phyloP scores from a whole-genome alignment of 37 sponge, comb jelly and placozoan genomes.

The Petrosia ficiformis region DNA sequence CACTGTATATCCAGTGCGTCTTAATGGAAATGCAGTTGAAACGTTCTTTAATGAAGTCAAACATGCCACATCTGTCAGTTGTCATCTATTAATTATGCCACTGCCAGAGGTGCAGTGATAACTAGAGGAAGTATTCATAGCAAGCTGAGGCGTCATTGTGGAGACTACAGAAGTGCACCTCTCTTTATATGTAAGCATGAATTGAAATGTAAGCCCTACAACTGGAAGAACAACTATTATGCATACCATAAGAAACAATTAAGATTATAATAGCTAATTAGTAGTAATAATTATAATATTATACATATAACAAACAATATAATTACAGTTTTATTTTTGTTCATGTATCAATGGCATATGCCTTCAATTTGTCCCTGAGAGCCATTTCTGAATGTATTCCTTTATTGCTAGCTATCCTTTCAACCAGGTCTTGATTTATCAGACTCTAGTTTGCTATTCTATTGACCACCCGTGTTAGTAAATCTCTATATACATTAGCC shows the following conservation, averaged over 20 bases:
- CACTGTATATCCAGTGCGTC: background rate
- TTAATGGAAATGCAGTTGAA: constrained; percentile 15
- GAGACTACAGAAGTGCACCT: constrained; percentile 5
- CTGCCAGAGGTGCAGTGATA: background rate
- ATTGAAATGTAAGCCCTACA: no score
- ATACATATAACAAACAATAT: background rate
- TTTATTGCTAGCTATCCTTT: constrained; percentile 7
- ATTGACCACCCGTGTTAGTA: background rate
- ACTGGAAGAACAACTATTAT: background rate
- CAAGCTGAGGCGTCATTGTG: constrained; percentile 5
- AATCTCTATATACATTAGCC: background rate
- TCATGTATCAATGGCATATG: constrained; percentile 12
- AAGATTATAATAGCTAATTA: no score
- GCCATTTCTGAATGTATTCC: constrained; percentile 14
- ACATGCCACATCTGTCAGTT: constrained; percentile 7
- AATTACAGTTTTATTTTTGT: no score
- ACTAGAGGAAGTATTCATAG: constrained; percentile 4
- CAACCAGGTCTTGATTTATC: background rate
- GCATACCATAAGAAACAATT: background rate
- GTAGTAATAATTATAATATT: no score
- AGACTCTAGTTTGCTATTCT: constrained; percentile 2
- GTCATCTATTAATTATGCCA: background rate
- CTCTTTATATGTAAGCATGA: no score
- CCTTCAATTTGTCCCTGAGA: constrained; percentile 19
- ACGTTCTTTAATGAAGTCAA: constrained; percentile 6